Conservation (phyloP, 2,113 vertebrate genomes). For the Ceyx margarethae region DNA sequence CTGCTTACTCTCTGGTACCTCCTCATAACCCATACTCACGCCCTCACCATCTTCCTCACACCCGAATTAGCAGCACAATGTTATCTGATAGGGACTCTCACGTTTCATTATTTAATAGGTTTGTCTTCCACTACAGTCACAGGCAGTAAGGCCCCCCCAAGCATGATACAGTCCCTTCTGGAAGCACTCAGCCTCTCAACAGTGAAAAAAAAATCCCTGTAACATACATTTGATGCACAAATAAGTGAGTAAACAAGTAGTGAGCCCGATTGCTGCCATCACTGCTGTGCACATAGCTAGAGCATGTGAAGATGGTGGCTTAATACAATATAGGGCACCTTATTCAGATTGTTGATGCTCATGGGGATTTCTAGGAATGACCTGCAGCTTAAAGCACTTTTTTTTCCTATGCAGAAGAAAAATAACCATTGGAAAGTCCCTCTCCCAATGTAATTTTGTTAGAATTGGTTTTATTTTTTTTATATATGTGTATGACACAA, state of each 20-base stretch:
- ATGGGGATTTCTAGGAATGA: neutral
- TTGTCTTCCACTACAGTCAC: neutral
- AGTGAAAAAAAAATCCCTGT: neutral
- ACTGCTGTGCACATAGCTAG: neutral
- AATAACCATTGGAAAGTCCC: neutral
- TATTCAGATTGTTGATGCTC: neutral
- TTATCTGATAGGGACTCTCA: slow-evolving; percentile 48
- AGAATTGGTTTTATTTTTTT: neutral
- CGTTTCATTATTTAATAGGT: slow-evolving; percentile 19
- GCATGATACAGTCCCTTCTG: neutral
- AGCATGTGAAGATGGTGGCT: neutral
- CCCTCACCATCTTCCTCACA: neutral
- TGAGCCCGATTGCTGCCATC: neutral
- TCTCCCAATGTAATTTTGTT: neutral
- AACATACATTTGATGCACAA: neutral
- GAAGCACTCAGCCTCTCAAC: neutral
- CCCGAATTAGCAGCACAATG: slow-evolving; percentile 7
- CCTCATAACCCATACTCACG: neutral
- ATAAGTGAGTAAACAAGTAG: neutral
- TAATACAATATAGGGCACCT: neutral
- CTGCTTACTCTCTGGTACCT: neutral
- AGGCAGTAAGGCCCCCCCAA: neutral
- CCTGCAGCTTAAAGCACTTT: neutral
- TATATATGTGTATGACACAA: neutral
- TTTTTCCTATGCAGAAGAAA: neutral